These are phyloP conservation scores for Centruroides sculpturatus DNA, from an alignment of 1,140 invertebrate genomes.

Conservation along the genomic window DNA sequence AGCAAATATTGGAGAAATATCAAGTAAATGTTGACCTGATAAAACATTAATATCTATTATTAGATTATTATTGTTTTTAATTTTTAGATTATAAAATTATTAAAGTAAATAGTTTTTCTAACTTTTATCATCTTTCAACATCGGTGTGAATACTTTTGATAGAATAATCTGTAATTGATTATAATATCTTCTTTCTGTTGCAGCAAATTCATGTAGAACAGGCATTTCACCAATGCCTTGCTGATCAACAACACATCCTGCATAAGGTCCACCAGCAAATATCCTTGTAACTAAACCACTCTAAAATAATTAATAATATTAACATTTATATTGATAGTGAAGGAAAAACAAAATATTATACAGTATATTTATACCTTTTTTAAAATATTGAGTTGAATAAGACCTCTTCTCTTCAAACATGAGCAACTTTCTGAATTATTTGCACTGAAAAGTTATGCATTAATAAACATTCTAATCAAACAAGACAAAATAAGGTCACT, in stretches of 20 bases:
- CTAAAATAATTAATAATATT: background rate
- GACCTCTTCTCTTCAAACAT: conserved; percentile 19
- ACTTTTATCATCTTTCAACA: conserved; percentile 21
- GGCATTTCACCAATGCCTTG: conserved; percentile 12
- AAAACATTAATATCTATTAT: background rate
- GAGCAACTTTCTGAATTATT: conserved; percentile 1
- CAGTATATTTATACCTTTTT: background rate
- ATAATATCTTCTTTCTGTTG: conserved; percentile 22
- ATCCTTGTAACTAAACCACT: conserved; percentile 10
- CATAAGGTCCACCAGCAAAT: conserved; percentile 24
- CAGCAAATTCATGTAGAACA: conserved; percentile 22
- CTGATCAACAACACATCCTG: conserved; percentile 22
- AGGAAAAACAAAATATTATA: background rate
- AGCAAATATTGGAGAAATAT: conserved; percentile 42
- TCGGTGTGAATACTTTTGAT: conserved; percentile 19
- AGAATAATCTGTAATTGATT: conserved; percentile 21
- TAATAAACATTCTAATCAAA: too few relatives aligned
- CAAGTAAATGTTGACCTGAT: conserved; percentile 21
- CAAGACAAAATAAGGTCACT: too few relatives aligned
- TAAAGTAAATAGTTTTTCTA: background rate
- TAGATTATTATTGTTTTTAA: too few relatives aligned
- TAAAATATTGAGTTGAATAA: conserved; percentile 11
- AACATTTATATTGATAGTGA: background rate
- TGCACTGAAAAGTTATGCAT: background rate
- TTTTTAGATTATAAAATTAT: background rate